phyloP scores from a whole-genome alignment of 2,888 invertebrate genomes.

The Mimachlamys varia region DNA sequence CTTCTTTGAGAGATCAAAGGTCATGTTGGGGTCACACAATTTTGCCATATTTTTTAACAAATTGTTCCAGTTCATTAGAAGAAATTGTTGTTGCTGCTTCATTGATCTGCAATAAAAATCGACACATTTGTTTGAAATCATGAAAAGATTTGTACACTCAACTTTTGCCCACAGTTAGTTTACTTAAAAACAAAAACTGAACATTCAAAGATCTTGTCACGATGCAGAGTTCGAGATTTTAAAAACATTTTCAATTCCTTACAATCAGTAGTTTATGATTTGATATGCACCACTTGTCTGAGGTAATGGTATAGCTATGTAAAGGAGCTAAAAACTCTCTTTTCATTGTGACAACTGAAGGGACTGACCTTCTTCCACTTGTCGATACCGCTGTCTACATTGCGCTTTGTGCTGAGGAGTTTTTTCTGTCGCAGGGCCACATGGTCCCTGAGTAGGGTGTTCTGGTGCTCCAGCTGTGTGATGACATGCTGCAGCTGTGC shows the following conservation, averaged over 20 bases:
- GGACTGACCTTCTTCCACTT: conserved; percentile 43
- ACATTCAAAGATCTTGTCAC: too few species aligned
- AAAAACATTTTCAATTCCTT: too few species aligned
- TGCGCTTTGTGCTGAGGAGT: conserved; percentile 43
- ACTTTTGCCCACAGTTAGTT: too few species aligned
- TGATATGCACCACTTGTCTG: too few species aligned
- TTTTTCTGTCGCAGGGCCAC: conserved; percentile 43
- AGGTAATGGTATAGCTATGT: too few species aligned
- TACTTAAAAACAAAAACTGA: too few species aligned
- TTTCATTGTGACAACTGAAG: too few species aligned
- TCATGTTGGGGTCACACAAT: neutral
- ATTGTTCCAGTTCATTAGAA: neutral
- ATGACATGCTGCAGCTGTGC: conserved; percentile 49
- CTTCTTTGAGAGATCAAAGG: neutral
- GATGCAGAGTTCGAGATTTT: too few species aligned
- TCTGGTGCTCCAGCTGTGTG: conserved; percentile 52
- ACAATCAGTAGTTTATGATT: too few species aligned
- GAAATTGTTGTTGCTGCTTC: neutral
- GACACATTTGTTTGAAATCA: neutral
- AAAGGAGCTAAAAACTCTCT: too few species aligned
- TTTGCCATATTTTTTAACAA: neutral
- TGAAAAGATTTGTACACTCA: too few species aligned
- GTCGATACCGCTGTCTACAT: conserved; percentile 38
- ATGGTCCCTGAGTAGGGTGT: conserved; percentile 50
- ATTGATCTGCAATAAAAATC: neutral